Evolutionary conservation across 2,888 invertebrate genomes (phyloP), one percentile per base, ranked within the genome.

Genomic region (Alviniconcha strummeri): DNA sequence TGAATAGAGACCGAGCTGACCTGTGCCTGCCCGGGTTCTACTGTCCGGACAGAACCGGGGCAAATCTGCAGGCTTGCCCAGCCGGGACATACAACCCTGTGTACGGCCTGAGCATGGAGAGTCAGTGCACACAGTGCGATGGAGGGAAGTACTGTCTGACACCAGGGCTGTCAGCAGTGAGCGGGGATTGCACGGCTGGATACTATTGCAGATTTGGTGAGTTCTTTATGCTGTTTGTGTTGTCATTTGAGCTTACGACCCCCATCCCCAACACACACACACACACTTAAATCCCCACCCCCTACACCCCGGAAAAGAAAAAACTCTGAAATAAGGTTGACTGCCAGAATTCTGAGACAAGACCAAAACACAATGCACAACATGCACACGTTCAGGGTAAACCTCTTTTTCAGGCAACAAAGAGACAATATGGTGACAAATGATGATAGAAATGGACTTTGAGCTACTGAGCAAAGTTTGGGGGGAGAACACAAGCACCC

Each of bases 61-160:
- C 91, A 17, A 91, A 92, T 83, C 87, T 91, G 19, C 90, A 90
- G 86, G 89, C 90, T 4, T 93, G 93, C 82, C 93, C 93, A 6
- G 89, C 91, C 8, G 93, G 93, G 19, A 93, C 92, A 0, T 93
- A 91, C 87, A 92, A 91, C 85, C 91, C 92, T 0, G 82, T 86
- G 9, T 79, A 81, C 8, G 91, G 92, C 5, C 67, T 93, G 55
- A 85, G 86, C 8, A 86, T 88, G 72, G 88, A 86, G 72, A 88
- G 87, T 8, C 88, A 92, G 81, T 93, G 93, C 87, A 91, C 90
- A 56, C 90, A 89, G 84, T 93, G 93, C 91, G 90, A 90, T 84
- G 92, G 92, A 74, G 92, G 93, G 11, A 90, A 88, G 79, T 93
- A 91, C 86, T 93, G 93, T 85, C 88, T 84, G 77, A 86, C 88